These are phyloP conservation scores for Notothenia coriiceps DNA, from an alignment of 2,113 vertebrate genomes.

Conservation along the genomic window DNA sequence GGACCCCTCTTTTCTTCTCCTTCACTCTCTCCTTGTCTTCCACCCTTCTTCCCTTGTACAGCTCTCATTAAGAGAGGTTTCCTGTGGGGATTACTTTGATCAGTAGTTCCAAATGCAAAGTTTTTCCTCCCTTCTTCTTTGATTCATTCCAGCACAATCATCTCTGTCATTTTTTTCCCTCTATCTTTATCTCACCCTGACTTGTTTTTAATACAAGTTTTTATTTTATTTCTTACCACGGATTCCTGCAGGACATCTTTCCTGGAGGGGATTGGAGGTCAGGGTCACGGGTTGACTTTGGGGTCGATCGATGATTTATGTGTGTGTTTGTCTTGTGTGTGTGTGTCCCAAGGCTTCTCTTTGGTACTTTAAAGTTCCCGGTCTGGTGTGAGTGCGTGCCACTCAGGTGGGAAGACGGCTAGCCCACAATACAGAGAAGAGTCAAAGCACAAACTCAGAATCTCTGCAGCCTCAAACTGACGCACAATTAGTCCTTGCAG, in stretches of 20 bases:
- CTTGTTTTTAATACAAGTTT: conserved; percentile 59
- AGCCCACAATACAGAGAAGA: conserved; percentile 53
- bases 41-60: conserved; percentile 59
- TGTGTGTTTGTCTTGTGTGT: conserved; percentile 40
- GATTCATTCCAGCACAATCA: conserved; percentile 69
- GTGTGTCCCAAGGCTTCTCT: conserved; percentile 61
- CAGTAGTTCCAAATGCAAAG: conserved; percentile 77
- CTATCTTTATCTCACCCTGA: conserved; percentile 21
- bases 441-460: conserved; percentile 30
- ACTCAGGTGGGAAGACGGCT: conserved; percentile 63
- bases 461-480: conserved; percentile 55
- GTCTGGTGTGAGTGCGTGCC: conserved; percentile 39
- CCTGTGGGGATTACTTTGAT: conserved; percentile 80
- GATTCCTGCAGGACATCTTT: conserved; percentile 51
- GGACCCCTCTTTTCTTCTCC: conserved; percentile 55
- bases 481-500: conserved; percentile 68
- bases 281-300: conserved; percentile 69
- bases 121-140: conserved; percentile 63
- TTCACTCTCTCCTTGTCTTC: conserved; percentile 65
- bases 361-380: conserved; percentile 58
- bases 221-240: conserved; percentile 22
- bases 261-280: conserved; percentile 44
- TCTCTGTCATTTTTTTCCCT: conserved; percentile 65
- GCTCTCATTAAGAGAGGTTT: conserved; percentile 79
- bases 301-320: conserved; percentile 64